Evolutionary conservation across 2,113 vertebrate genomes (phyloP).

Genomic region (Prunella himalayana): DNA sequence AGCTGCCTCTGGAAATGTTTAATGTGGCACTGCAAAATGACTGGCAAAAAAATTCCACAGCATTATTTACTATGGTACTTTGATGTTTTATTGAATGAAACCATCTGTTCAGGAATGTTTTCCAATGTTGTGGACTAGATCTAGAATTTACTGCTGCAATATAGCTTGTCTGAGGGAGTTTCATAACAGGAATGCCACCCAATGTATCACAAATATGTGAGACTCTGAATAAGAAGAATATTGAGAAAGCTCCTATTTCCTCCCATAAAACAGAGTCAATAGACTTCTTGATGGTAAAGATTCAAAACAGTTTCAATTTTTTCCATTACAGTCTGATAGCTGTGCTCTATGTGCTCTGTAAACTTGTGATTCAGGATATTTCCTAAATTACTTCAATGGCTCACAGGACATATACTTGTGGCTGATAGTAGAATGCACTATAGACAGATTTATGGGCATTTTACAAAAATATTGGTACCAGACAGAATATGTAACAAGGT

Average conservation of each 20-base stretch:
- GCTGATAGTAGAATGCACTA: background rate
- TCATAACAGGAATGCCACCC: background rate
- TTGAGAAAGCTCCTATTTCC: background rate
- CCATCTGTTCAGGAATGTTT: slow-evolving; percentile 30
- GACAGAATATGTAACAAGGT: background rate
- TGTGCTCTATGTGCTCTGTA: background rate
- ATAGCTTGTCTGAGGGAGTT: slow-evolving; percentile 8
- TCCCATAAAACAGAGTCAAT: background rate
- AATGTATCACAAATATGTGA: background rate
- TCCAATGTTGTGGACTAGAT: background rate
- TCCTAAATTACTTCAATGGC: background rate
- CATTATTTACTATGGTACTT: slow-evolving; percentile 47
- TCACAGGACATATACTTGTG: background rate
- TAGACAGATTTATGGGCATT: background rate
- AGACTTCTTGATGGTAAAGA: background rate
- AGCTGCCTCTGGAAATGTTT: slow-evolving; percentile 20
- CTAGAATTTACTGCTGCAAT: slow-evolving; percentile 45
- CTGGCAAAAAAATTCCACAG: slow-evolving; percentile 24
- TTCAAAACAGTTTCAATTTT: background rate
- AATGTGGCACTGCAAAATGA: background rate
- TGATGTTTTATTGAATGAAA: slow-evolving; percentile 53
- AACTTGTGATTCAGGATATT: background rate
- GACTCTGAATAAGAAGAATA: background rate
- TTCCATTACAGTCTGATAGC: background rate
- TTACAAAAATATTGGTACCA: background rate